Percentiles rank a stretch among this genome's conserved stretches.
Evolutionary conservation across 1,140 invertebrate genomes (phyloP).

Genomic region (Zeugodacus cucurbitae): DNA sequence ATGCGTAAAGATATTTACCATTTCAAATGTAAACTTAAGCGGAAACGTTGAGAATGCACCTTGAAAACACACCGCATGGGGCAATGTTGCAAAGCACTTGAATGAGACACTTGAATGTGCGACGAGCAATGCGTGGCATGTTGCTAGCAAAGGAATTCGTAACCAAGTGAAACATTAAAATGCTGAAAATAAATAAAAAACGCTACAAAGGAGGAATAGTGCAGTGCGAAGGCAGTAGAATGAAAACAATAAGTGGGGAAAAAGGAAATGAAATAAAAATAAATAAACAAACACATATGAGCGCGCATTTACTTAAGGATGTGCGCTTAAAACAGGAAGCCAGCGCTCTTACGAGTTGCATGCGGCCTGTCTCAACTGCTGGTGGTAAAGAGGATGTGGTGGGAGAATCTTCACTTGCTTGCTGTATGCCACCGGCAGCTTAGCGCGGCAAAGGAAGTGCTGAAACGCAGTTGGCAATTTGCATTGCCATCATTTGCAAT

Average conservation of each 20-base stretch:
- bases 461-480: constrained; percentile 33
- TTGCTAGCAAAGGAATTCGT: not conserved
- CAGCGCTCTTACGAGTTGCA: too few relatives aligned
- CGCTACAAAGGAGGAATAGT: not conserved
- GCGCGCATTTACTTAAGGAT: not conserved
- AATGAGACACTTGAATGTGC: not conserved
- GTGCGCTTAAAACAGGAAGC: not conserved
- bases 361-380: not conserved
- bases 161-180: not conserved
- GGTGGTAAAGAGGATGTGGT: not conserved
- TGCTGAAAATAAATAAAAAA: not conserved
- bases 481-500: constrained; percentile 20
- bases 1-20: not conserved
- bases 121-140: not conserved
- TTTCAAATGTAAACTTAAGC: not conserved
- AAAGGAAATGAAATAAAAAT: not conserved
- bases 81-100: not conserved
- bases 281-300: not conserved
- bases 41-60: not conserved
- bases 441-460: not conserved
- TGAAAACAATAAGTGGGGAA: not conserved
- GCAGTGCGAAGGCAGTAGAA: not conserved
- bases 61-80: not conserved
- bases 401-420: not conserved
- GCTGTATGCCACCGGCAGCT: not conserved